Percentiles rank a stretch among this genome's conserved stretches.
Conservation (phyloP, 2,113 vertebrate species). For the Syrrhaptes paradoxus region DNA sequence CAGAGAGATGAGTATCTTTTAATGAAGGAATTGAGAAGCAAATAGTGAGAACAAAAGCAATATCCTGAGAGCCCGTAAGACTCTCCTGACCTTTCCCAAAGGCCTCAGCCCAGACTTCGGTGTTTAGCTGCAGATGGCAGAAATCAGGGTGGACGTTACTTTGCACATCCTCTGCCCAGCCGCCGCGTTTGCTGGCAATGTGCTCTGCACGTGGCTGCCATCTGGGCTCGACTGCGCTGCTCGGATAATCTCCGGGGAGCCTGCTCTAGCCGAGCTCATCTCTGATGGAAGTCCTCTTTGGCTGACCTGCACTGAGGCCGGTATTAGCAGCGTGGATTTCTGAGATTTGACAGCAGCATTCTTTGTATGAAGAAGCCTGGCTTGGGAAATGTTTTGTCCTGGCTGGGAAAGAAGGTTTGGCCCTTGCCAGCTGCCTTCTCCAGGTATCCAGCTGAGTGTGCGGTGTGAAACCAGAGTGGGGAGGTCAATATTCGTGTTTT, state of each 20-base stretch:
- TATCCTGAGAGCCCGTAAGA: conserved; percentile 1
- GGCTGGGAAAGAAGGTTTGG: background rate
- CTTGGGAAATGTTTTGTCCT: background rate
- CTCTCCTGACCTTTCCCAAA: conserved; percentile 39
- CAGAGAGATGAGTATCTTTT: conserved; percentile 45
- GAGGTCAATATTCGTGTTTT: rapidly evolving
- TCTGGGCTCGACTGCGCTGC: conserved; percentile 45
- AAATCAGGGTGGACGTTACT: background rate
- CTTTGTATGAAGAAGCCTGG: background rate
- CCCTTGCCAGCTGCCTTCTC: background rate
- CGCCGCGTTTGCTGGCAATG: background rate
- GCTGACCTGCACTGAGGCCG: conserved; percentile 6
- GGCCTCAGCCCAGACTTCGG: background rate
- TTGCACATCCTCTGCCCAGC: background rate
- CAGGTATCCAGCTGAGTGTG: background rate
- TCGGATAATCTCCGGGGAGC: conserved; percentile 30
- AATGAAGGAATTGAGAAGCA: background rate
- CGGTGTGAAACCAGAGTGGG: background rate
- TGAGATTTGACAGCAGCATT: conserved; percentile 11
- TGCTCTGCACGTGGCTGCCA: background rate
- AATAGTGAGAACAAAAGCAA: conserved; percentile 27
- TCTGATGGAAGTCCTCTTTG: conserved; percentile 33
- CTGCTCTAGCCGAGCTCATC: conserved; percentile 11
- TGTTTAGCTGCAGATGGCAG: background rate
- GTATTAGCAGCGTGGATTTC: background rate